Conservation (phyloP, 2,113 vertebrate species). For the Phyllostomus hastatus region DNA sequence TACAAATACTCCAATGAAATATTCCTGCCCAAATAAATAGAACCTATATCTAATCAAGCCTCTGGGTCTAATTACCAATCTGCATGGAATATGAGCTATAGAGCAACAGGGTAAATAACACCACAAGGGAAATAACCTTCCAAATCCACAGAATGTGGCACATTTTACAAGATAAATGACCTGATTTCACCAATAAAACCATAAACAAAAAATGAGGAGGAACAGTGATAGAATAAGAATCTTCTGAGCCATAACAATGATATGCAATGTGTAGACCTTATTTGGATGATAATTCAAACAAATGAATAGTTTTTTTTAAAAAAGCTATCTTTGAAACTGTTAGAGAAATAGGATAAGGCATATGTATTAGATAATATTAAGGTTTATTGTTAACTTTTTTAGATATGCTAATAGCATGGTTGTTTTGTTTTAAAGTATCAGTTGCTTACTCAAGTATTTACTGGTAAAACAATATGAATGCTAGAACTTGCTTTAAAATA, state of each 20-base stretch:
- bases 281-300: background rate
- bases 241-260: background rate
- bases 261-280: background rate
- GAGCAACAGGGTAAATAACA: background rate
- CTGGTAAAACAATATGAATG: background rate
- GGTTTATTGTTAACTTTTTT: background rate
- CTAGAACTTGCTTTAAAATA: constrained; percentile 1
- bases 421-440: background rate
- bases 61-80: background rate
- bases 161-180: background rate
- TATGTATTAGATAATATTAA: background rate
- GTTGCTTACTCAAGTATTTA: background rate
- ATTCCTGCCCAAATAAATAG: background rate
- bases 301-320: background rate
- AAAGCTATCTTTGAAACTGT: background rate
- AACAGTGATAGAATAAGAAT: background rate
- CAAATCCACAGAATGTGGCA: background rate
- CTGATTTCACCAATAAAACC: background rate
- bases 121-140: background rate
- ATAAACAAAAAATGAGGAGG: background rate
- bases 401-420: background rate
- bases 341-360: background rate
- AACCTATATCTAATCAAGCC: background rate
- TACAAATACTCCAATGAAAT: background rate
- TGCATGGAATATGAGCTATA: background rate